Conservation (phyloP, 2,113 vertebrate species). For the Chascanopsetta lugubris region DNA sequence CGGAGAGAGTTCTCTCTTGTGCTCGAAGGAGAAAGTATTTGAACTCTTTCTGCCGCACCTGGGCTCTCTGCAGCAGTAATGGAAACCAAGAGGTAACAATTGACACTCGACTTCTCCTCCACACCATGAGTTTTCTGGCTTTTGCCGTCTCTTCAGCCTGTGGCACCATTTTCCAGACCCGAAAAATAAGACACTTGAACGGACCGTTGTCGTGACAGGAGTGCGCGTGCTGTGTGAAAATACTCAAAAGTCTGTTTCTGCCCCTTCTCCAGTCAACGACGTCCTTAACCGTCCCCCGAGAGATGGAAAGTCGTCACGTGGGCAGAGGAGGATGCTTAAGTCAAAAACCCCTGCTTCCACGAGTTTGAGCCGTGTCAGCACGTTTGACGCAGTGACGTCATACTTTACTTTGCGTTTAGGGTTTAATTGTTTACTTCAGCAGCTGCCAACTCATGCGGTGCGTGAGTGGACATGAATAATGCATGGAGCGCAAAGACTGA, state of each 20-base stretch:
- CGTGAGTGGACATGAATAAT: too few relatives aligned
- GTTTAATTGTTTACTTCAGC: too few relatives aligned
- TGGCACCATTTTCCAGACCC: background rate
- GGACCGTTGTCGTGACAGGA: background rate
- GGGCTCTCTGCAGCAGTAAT: conserved; percentile 20
- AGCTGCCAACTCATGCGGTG: too few relatives aligned
- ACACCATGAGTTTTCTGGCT: conserved; percentile 13
- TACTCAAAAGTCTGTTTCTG: background rate
- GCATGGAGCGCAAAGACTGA: too few relatives aligned
- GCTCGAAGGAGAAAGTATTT: too few relatives aligned
- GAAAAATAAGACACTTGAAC: conserved; percentile 6
- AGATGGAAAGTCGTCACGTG: too few relatives aligned
- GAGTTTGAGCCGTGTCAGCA: too few relatives aligned
- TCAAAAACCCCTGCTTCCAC: too few relatives aligned
- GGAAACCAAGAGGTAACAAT: conserved; percentile 32
- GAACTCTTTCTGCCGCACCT: background rate
- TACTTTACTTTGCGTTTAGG: too few relatives aligned
- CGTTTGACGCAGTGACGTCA: too few relatives aligned
- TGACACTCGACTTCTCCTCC: conserved; percentile 23
- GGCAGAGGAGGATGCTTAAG: too few relatives aligned
- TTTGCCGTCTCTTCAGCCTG: conserved; percentile 15
- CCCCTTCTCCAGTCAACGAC: background rate
- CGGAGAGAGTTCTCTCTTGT: background rate
- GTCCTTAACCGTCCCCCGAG: background rate
- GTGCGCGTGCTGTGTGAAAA: background rate